phyloP scores from a whole-genome alignment of 2,113 vertebrate genomes.

The Archilochus colubris region DNA sequence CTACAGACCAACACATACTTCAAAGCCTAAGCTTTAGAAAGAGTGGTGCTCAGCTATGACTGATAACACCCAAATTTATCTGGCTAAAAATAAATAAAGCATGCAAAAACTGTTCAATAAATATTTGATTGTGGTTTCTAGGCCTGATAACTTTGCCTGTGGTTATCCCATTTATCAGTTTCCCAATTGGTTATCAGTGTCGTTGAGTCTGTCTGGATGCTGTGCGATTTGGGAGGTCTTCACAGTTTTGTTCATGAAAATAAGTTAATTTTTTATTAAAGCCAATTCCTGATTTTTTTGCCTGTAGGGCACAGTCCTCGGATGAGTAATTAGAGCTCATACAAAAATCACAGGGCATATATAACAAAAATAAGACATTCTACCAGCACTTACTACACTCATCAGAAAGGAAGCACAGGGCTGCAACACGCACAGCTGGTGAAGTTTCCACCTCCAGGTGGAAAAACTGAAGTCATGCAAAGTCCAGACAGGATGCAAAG shows the following conservation, averaged over 20 bases:
- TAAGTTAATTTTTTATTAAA: constrained; percentile 38
- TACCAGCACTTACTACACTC: not conserved
- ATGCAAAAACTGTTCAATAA: constrained; percentile 44
- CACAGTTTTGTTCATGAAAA: constrained; percentile 5
- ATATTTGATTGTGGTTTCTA: constrained; percentile 55
- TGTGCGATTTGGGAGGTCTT: not conserved
- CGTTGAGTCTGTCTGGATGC: not conserved
- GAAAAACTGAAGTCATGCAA: not conserved
- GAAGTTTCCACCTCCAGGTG: not conserved
- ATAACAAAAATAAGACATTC: not conserved
- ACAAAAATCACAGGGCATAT: not conserved
- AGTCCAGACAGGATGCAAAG: not conserved
- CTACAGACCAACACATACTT: not conserved
- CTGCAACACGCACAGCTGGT: not conserved
- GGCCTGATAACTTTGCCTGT: constrained; percentile 43
- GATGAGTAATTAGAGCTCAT: not conserved
- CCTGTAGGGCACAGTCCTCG: not conserved
- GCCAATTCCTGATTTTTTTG: constrained; percentile 11
- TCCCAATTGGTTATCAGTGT: not conserved
- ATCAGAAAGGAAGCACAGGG: not conserved
- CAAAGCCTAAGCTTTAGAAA: not conserved
- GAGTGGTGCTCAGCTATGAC: not conserved
- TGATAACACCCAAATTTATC: not conserved
- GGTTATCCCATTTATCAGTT: constrained; percentile 49
- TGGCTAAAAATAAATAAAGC: constrained; percentile 40